Percentiles rank a stretch among this genome's conserved stretches.
phyloP scores from a whole-genome alignment of 2,113 vertebrate genomes.

The Solea senegalensis region DNA sequence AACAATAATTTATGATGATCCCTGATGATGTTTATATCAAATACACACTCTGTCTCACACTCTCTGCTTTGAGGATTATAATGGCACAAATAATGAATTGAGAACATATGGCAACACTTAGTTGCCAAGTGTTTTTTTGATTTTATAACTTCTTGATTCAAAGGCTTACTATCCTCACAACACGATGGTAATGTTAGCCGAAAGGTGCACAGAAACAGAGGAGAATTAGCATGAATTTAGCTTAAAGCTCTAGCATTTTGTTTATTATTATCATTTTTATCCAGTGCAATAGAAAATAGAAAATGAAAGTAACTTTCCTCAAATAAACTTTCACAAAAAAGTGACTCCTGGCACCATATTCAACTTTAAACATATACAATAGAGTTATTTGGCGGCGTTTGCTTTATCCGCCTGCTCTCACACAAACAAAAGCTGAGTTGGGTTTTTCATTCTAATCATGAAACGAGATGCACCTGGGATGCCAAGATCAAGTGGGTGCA shows the following conservation, averaged over 20 bases:
- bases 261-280: constrained; percentile 28
- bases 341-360: constrained; percentile 6
- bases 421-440: constrained; percentile 12
- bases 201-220: constrained; percentile 29
- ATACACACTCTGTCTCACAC: constrained; percentile 48
- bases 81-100: constrained; percentile 41
- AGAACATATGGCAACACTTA: constrained; percentile 59
- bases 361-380: too few relatives aligned
- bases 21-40: constrained; percentile 54
- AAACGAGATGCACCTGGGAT: constrained; percentile 3
- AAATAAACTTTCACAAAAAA: constrained; percentile 20
- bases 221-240: constrained; percentile 22
- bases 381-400: background rate
- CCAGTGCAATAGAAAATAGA: constrained; percentile 29
- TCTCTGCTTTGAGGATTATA: constrained; percentile 57
- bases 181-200: constrained; percentile 28
- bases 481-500: background rate
- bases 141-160: constrained; percentile 6
- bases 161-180: constrained; percentile 28
- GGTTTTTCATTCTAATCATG: constrained; percentile 24
- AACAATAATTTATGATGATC: constrained; percentile 65
- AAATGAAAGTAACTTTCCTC: constrained; percentile 10
- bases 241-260: constrained; percentile 24
- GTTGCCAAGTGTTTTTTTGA: constrained; percentile 43
- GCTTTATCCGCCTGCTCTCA: constrained; percentile 13